Conservation (phyloP, 1,140 invertebrate genomes). For the Pogonomyrmex barbatus region DNA sequence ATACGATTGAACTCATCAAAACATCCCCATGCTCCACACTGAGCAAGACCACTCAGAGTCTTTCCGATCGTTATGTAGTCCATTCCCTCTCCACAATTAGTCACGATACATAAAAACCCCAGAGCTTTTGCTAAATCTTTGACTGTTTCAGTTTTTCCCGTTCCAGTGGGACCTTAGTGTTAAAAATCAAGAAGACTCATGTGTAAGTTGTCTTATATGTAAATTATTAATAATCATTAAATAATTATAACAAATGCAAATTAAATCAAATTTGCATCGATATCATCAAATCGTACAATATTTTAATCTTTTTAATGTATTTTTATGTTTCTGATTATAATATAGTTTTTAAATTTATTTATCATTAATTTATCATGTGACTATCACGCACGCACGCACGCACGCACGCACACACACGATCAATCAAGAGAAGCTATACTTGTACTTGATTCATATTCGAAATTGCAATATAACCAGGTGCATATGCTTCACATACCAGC, state of each 20-base stretch:
- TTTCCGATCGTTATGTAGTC: conserved; percentile 95
- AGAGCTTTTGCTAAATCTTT: conserved; percentile 96
- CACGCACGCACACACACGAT: not conserved
- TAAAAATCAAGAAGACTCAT: not conserved
- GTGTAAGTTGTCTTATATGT: not conserved
- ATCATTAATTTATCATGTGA: not conserved
- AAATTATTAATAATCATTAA: not conserved
- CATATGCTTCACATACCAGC: conserved; percentile 86
- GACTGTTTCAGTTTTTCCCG: conserved; percentile 96
- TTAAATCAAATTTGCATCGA: not conserved
- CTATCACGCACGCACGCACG: no score
- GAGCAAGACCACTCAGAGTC: conserved; percentile 91
- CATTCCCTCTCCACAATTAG: conserved; percentile 97
- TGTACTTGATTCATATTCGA: not conserved
- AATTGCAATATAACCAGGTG: not conserved
- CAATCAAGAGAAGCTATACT: not conserved
- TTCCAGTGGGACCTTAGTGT: conserved; percentile 90
- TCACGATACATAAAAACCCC: conserved; percentile 94
- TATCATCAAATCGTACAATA: not conserved
- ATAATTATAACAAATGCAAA: not conserved
- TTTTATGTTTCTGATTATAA: not conserved
- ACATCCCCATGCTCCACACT: conserved; percentile 94
- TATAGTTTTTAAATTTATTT: not conserved
- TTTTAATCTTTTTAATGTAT: not conserved
- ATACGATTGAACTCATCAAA: conserved; percentile 98